Evolutionary conservation across 2,888 invertebrate species (phyloP), one percentile per base, ranked within the genome.

Genomic region (Cremastinae sp.): DNA sequence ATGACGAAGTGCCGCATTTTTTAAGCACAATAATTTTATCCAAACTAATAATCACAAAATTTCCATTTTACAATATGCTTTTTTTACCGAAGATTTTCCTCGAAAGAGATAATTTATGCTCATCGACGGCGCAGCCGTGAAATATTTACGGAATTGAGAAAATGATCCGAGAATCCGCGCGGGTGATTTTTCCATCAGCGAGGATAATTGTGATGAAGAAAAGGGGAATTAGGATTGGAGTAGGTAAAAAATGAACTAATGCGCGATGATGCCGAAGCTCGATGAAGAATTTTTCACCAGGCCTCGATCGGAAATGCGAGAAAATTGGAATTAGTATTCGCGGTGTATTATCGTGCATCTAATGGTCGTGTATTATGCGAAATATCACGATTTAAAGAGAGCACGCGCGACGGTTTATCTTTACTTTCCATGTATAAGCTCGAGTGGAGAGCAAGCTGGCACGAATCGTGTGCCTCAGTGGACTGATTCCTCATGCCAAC

Each of bases 401-500:
- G 75, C 68, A 75, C 78, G 73, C 76, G 74, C 68, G 64, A 80
- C 75, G 78, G 66, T 77, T 77, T 80, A 81, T 80, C 69, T 78
- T 69, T 75, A n/a, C 75, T 74, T 80, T 77, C 79, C 74, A 70
- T 1, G 8, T 53, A 28, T 39, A 51, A 10, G 66, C 70, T 56
- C 56, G 56, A 80, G 71, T 62, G 41, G 53, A 35, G 20, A 22
- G 41, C 22, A 37, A 80, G 77, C 81, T 49, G 22, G 59, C 59
- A 58, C 69, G 51, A 69, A 59, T 59, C 51, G 51, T 59, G 83
- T 82, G 80, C 80, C 82, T n/a, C n/a, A 82, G 83, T 81, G 85
- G 82, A 85, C 84, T 81, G 83, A 83, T 84, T 84, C 84, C 81
- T 80, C 79, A 68, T 64, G 55, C 55, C 73, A 79, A n/a, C 65